Conservation (phyloP, 2,113 vertebrate genomes). For the Pelecanus crispus region DNA sequence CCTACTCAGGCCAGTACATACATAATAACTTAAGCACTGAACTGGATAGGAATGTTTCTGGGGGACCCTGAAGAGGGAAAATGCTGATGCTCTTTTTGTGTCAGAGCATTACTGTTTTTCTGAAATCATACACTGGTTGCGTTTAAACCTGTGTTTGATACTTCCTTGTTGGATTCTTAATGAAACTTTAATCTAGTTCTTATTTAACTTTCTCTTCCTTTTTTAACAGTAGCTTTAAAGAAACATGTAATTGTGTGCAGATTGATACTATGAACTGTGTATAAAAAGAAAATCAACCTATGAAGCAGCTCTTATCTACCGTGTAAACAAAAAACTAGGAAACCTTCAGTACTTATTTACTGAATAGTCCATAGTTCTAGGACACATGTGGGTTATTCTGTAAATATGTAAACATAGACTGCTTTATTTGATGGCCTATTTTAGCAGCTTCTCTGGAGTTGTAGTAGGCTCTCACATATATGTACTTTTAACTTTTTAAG, state of each 20-base stretch:
- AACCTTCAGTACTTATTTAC: slow-evolving; percentile 61
- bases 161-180: slow-evolving; percentile 64
- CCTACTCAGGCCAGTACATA: background rate
- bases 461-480: slow-evolving; percentile 55
- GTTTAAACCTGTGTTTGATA: slow-evolving; percentile 65
- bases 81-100: slow-evolving; percentile 29
- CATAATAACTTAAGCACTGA: background rate
- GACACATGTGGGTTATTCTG: slow-evolving; percentile 50
- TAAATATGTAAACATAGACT: slow-evolving; percentile 62
- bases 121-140: slow-evolving; percentile 35
- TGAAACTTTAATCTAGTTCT: slow-evolving; percentile 76
- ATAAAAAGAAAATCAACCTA: slow-evolving; percentile 11
- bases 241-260: slow-evolving; percentile 61
- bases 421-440: slow-evolving; percentile 54
- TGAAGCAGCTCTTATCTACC: slow-evolving; percentile 37
- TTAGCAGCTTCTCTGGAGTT: slow-evolving; percentile 51
- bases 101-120: slow-evolving; percentile 53
- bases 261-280: slow-evolving; percentile 45
- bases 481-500: slow-evolving; percentile 56
- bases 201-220: slow-evolving; percentile 62
- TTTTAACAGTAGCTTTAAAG: slow-evolving; percentile 66
- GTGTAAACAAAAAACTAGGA: slow-evolving; percentile 49
- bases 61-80: slow-evolving; percentile 39
- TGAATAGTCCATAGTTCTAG: slow-evolving; percentile 62
- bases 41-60: slow-evolving; percentile 28